Conservation (phyloP, 2,113 vertebrate species). For the Pipa parva region DNA sequence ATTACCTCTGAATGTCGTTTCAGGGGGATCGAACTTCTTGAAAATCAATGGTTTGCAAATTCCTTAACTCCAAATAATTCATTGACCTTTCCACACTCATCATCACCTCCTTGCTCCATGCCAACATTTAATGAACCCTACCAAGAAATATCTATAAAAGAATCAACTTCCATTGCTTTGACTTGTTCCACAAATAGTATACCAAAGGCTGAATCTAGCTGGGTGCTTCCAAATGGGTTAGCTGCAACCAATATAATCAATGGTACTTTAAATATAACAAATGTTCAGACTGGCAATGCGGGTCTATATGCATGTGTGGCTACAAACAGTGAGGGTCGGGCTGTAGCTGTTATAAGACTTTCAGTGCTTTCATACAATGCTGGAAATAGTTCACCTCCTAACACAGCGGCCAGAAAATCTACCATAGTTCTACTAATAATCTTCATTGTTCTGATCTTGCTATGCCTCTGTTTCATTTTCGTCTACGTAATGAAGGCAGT, state of each 20-base stretch:
- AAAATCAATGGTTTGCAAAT: constrained; percentile 34
- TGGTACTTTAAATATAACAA: constrained; percentile 10
- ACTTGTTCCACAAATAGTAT: constrained; percentile 7
- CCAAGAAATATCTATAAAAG: constrained; percentile 26
- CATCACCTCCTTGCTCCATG: neutral
- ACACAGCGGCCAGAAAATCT: neutral
- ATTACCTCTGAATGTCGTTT: constrained; percentile 28
- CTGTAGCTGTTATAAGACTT: constrained; percentile 17
- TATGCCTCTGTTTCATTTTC: constrained; percentile 9
- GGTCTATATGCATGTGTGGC: constrained; percentile 33
- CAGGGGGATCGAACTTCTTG: constrained; percentile 14
- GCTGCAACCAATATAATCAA: neutral
- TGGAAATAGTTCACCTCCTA: neutral
- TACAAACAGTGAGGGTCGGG: constrained; percentile 32
- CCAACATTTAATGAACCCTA: constrained; percentile 13
- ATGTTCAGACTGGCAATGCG: neutral
- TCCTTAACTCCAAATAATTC: constrained; percentile 27
- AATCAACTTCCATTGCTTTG: neutral
- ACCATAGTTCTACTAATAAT: constrained; percentile 10
- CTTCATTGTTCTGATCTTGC: neutral
- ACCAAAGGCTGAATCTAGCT: constrained; percentile 22
- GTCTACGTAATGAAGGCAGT: constrained; percentile 6
- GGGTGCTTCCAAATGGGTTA: constrained; percentile 25
- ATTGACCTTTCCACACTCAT: neutral
- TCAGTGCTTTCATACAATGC: neutral